Evolutionary conservation across 2,797 vertebrate genomes (phyloP), one percentile per base, ranked within the genome.

Genomic region (Diplodus puntazzo): DNA sequence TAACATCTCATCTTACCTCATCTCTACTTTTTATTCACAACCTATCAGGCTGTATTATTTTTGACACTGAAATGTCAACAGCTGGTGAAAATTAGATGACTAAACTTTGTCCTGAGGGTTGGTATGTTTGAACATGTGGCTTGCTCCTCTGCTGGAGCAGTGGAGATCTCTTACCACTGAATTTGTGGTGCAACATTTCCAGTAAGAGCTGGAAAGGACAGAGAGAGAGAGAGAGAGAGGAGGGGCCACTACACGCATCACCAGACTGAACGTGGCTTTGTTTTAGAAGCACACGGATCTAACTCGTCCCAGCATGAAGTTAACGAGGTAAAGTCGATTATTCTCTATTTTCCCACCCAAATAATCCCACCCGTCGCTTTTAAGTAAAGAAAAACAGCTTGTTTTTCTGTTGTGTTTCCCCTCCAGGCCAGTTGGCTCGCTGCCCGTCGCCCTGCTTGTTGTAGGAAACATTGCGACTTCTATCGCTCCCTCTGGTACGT

Each of bases 401-500:
- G 5, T 25, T 34, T 0, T 12, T 13, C 5, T 12, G 1, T 34
- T 34, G 30, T 39, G 4, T 79, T 68, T 69, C 1, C 8, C 77
- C 27, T 34, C 14, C 64, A 79, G 77, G 17, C 11, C 5, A 14
- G 12, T 11, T 50, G 6, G 10, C 8, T 20, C 50, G 23, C 53
- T 71, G 13, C 21, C 12, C 62, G 4, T 68, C 0, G 16, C 69
- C 50, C 30, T 86, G 6, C 3, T 89, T 3, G 3, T 81, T 52
- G 14, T 78, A 0, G 65, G 45, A 34, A 48, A 6, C 3, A 6
- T 72, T 7, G 18, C 18, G 2, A 5, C 25, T 45, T 30, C 17
- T 1, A 1, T 27, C 0, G 21, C 23, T 23, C 2, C 42, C 20
- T 4, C 30, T 59, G 88, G 90, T 91, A 59, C 12, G 75, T 79